Percentiles rank a stretch among this genome's conserved stretches.
Evolutionary conservation across 2,113 vertebrate genomes (phyloP).

Genomic region (Peromyscus maniculatus): DNA sequence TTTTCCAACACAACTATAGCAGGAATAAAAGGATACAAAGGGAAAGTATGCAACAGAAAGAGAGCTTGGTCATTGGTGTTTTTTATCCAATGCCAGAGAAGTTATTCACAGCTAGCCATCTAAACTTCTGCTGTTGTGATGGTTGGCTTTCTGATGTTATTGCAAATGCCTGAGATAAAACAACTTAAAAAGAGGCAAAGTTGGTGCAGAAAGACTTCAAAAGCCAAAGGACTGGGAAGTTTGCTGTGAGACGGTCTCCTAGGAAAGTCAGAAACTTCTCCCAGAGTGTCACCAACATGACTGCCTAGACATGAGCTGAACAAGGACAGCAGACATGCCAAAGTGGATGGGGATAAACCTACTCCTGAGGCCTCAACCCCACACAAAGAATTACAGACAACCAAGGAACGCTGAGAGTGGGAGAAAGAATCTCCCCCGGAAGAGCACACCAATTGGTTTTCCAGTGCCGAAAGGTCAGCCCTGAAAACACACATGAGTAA

Average conservation of each 20-base stretch:
- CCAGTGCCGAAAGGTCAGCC: neutral
- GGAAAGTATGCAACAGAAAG: neutral
- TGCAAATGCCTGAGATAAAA: neutral
- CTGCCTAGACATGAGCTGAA: neutral
- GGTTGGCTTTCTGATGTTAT: neutral
- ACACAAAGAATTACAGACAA: neutral
- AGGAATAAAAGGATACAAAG: neutral
- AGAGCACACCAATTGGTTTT: neutral
- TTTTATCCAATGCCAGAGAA: neutral
- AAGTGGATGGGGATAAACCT: no score
- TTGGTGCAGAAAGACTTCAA: neutral
- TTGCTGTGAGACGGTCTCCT: neutral
- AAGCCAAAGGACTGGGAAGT: neutral
- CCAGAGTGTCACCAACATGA: neutral
- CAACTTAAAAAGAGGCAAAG: neutral
- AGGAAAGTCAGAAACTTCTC: neutral
- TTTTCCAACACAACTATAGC: neutral
- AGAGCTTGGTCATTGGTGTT: neutral
- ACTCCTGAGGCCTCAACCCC: no score
- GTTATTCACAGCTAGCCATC: neutral
- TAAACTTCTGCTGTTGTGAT: neutral
- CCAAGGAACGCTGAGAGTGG: neutral
- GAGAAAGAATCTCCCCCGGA: neutral
- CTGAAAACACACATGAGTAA: neutral
- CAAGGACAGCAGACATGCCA: neutral